Base-by-base conservation (phyloP, 2,888 invertebrate species). In the Hololepta plana region DNA sequence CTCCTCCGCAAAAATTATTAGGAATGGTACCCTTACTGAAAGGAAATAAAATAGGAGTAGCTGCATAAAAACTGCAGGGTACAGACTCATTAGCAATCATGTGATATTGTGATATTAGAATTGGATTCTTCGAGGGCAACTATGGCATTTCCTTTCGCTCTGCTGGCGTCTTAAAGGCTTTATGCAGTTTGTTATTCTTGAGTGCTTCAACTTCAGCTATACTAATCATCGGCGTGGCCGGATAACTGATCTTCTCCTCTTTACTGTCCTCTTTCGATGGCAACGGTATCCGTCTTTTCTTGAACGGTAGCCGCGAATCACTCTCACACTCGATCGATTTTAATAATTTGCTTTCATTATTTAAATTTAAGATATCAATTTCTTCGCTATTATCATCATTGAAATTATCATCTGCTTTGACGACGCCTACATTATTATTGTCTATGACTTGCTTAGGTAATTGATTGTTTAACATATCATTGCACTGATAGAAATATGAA, bases 131-230 rank as follows among this genome's bases (percentile, higher is more conserved):
- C 11, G 30, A 22, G n/a, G 42, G 37, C 9, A 43, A 27, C 3
- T 45, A 42, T 2, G 50, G 49, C 42, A 51, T 44, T 40, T 51
- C 49, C 34, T 52, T 53, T 11, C 46, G 41, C 38, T 52, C 47
- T 4, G 49, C 51, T 3, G 50, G 47, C 6, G 51, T 52, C 35
- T 51, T 52, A 33, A 51, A 49, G 7, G 40, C 27, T n/a, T 44
- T 33, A 16, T 32, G 30, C 9, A 12, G 12, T 9, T 31, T 26
- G n/a, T n/a, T n/a, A 26, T 33, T 34, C 26, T 41, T 31, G 13
- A 44, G 32, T 15, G 41, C 44, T 35, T 49, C 46, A 5, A 53
- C 35, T 35, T 53, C 51, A 3, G 52, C 51, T 20, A 53, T 53
- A 31, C 49, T 51, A 11, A 53, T 46, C 47, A 53, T 52, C 3